phyloP scores from a whole-genome alignment of 2,888 invertebrate species.

The Fragum whitleyi region DNA sequence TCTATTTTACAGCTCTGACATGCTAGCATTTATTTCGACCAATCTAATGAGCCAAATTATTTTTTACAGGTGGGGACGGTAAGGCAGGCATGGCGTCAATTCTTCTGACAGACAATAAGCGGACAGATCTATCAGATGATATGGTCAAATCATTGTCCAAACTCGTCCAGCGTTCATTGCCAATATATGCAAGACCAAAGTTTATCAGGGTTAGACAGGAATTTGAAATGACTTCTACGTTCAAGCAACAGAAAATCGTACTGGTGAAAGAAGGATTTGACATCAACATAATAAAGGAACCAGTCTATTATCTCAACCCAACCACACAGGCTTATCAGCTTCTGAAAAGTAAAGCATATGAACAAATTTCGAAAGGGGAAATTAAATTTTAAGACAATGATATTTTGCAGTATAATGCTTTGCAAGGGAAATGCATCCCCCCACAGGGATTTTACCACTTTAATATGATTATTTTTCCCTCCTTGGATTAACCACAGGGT shows the following conservation, averaged over 20 bases:
- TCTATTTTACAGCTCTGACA: no score
- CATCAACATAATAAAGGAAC: slow-evolving; percentile 20
- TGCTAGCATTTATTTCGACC: no score
- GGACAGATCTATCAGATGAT: slow-evolving; percentile 15
- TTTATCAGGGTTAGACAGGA: slow-evolving; percentile 58
- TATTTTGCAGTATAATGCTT: no score
- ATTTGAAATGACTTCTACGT: slow-evolving; percentile 58
- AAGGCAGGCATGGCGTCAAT: slow-evolving; percentile 79
- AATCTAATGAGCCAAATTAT: no score
- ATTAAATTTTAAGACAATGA: no score
- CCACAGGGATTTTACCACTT: no score
- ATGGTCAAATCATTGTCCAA: slow-evolving; percentile 54
- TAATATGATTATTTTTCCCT: no score
- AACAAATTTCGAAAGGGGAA: slow-evolving; percentile 29
- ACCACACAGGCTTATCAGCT: slow-evolving; percentile 27
- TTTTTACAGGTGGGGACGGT: slow-evolving; percentile 73
- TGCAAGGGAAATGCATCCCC: no score
- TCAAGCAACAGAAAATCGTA: slow-evolving; percentile 52
- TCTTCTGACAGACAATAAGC: slow-evolving; percentile 51
- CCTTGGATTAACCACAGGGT: no score
- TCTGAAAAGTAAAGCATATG: slow-evolving; percentile 21
- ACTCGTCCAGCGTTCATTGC: slow-evolving; percentile 66
- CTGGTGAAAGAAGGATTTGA: slow-evolving; percentile 57
- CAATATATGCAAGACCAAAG: slow-evolving; percentile 73
- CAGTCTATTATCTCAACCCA: slow-evolving; percentile 43